Conservation (phyloP, 2,797 vertebrate species). For the Periparus ater region DNA sequence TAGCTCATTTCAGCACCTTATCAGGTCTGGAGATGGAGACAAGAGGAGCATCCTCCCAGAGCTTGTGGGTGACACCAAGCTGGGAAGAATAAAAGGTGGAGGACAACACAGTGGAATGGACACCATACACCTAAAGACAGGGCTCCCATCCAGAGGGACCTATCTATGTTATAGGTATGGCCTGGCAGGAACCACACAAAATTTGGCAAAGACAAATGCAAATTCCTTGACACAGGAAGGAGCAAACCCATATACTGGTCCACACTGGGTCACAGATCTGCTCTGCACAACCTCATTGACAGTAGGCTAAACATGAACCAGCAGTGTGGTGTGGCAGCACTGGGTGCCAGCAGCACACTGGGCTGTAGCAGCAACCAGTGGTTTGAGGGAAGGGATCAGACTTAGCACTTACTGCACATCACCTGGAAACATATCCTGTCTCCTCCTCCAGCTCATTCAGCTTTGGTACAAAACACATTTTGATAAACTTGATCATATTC, state of each 20-base stretch:
- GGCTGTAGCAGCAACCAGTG: background rate
- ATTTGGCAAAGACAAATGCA: background rate
- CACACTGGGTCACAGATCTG: background rate
- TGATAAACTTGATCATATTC: background rate
- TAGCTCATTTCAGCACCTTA: background rate
- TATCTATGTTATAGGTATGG: fast-evolving
- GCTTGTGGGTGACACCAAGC: background rate
- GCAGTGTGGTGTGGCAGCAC: background rate
- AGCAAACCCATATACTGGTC: background rate
- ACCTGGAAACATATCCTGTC: background rate
- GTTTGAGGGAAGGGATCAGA: background rate
- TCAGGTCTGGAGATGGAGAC: background rate
- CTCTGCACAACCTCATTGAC: fast-evolving
- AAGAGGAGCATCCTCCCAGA: background rate
- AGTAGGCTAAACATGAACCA: background rate
- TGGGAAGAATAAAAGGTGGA: background rate
- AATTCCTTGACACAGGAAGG: background rate
- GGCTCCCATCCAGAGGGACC: background rate
- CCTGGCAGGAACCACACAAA: background rate
- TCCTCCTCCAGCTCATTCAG: background rate
- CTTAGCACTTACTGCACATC: background rate
- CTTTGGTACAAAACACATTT: background rate
- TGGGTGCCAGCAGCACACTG: background rate
- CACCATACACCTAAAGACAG: background rate
- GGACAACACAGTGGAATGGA: background rate